A percentile compares a stretch with the other conserved stretches of the same genome.
Evolutionary conservation across 2,888 invertebrate species (phyloP).

Genomic region (Luffia ferchaultella): DNA sequence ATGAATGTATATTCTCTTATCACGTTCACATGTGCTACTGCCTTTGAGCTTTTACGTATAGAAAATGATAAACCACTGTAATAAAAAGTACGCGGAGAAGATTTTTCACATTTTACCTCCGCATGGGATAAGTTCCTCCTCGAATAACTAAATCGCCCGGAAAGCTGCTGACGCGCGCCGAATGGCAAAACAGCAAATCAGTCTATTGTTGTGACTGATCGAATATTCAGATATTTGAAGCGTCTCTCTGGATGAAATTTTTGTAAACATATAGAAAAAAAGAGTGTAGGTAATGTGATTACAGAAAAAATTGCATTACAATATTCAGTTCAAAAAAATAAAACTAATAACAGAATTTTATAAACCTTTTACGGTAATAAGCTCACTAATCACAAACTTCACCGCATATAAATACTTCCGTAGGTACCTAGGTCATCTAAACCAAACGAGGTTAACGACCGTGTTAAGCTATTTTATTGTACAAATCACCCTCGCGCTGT

Average conservation of each 20-base stretch:
- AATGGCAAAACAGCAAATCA: slow-evolving; percentile 53
- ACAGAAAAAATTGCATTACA: too few species aligned
- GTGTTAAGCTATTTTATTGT: too few species aligned
- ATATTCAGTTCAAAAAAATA: too few species aligned
- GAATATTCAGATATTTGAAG: slow-evolving; percentile 27
- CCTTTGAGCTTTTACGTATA: slow-evolving; percentile 6
- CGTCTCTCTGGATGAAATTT: background rate
- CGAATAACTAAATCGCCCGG: slow-evolving; percentile 29
- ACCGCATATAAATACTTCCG: too few species aligned
- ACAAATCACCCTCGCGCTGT: too few species aligned
- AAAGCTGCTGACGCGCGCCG: slow-evolving; percentile 43
- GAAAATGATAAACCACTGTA: slow-evolving; percentile 29
- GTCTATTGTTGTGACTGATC: slow-evolving; percentile 43
- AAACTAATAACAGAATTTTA: too few species aligned
- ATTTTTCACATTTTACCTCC: slow-evolving; percentile 27
- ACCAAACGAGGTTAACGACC: too few species aligned
- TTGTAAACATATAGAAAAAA: too few species aligned
- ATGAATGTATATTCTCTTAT: background rate
- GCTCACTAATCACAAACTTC: too few species aligned
- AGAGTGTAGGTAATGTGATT: too few species aligned
- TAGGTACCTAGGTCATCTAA: too few species aligned
- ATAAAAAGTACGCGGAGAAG: slow-evolving; percentile 25
- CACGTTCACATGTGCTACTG: background rate
- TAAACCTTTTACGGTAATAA: too few species aligned
- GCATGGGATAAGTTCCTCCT: slow-evolving; percentile 29